A percentile compares a stretch with the other conserved stretches of the same genome.
Evolutionary conservation across 30 jellyfish, hydroid and myxozoan species (phyloP).

Genomic region (Turritopsis rubra): DNA sequence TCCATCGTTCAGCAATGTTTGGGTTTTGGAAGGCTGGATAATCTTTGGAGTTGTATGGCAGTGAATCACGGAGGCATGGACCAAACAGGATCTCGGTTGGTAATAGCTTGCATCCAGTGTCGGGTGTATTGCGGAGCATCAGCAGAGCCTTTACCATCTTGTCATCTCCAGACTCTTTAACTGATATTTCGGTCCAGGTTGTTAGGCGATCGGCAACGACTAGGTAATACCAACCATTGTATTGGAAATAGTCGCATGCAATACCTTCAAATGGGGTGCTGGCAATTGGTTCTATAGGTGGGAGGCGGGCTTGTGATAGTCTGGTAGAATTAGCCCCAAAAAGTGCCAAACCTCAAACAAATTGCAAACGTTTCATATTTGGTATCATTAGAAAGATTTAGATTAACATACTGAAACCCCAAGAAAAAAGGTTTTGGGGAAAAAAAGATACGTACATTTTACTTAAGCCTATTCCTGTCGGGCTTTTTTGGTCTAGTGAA

Average conservation of each 20-base stretch:
- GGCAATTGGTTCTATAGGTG: not conserved
- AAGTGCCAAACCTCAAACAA: too few species aligned
- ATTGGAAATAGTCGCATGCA: not conserved
- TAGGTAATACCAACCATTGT: not conserved
- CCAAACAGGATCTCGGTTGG: constrained; percentile 19
- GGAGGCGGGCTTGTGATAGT: not conserved
- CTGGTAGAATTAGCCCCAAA: too few species aligned
- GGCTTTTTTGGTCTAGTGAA: too few species aligned
- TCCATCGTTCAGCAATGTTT: constrained; percentile 2
- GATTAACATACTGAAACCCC: too few species aligned
- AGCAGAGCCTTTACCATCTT: constrained; percentile 9
- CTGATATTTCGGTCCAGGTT: constrained; percentile 21
- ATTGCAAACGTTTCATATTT: too few species aligned
- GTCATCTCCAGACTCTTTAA: not conserved
- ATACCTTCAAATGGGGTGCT: not conserved
- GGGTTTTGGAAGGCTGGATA: not conserved
- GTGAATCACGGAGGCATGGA: not conserved
- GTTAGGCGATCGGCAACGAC: not conserved
- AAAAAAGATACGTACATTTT: too few species aligned
- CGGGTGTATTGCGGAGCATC: constrained; percentile 22
- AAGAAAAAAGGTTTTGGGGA: too few species aligned
- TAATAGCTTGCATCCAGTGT: constrained; percentile 5
- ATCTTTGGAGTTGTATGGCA: not conserved
- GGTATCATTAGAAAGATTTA: too few species aligned
- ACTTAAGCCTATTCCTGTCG: too few species aligned